Base-by-base conservation (phyloP, 1,140 invertebrate species). In the Schlechtendalia chinensis region DNA sequence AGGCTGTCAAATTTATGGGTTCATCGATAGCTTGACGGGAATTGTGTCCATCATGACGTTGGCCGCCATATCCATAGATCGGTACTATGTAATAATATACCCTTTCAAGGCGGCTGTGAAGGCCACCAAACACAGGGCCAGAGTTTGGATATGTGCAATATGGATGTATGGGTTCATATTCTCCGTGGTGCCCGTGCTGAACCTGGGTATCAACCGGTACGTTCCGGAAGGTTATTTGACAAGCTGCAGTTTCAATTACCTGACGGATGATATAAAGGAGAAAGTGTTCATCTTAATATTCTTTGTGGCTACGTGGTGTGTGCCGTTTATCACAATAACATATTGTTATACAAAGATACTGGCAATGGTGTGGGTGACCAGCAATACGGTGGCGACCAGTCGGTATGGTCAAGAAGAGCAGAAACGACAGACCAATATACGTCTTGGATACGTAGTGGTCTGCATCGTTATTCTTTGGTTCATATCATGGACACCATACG, bases 241-340 rank as follows among this genome's bases (percentile, higher is more conserved):
- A 8, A 92, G 91, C 82, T 95, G 93, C 86, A 93, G 92, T 82
- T 94, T 93, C 82, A 92, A 94, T 84, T 94, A 94, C 83, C 86
- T 94, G 5, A 89, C 89, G 10, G 87, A 89, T 50, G 87, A 89
- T 82, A 82, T 84, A 0, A 84, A 84, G 2, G 88, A 88, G 0
- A 88, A 88, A 74, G 87, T 87, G 32, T 92, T 91, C 82, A 92
- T 93, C 81, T 88, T 92, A 10, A 83, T 87, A 10, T 92, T 91
- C 83, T 92, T 91, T 82, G 86, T 89, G 12, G 91, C 89, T 0
- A 91, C 91, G 17, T 93, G 90, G 88, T 86, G 90, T 1, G 82
- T 91, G 3, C 93, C 93, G 0, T 87, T 94, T 19, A 83, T 84
- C 16, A 86, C 91, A 1, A 94, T 94, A 22, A 85, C 88, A 0